Base-by-base conservation (phyloP, 2,888 invertebrate genomes). In the Psococerastis gibbosa region DNA sequence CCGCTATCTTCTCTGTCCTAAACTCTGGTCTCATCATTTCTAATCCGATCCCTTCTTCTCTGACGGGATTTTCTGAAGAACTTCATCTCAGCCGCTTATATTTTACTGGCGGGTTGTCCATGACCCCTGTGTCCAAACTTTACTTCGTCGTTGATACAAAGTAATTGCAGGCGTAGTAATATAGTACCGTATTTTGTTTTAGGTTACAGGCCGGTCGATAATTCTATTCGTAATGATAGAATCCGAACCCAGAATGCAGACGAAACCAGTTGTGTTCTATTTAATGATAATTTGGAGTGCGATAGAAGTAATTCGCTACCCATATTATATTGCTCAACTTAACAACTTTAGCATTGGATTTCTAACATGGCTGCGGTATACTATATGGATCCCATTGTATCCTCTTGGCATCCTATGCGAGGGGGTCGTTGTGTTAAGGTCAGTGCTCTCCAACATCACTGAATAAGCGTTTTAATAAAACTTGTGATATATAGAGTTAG, bases 311-410 rank as follows among this genome's bases (percentile, higher is more conserved):
- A 70, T 89, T 50, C 73, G 88, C 54, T 95, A 94, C 64, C 92
- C 92, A 0, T 95, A 79, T 62, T 95, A 95, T 63, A 77, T 92
- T 56, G 67, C 79, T 0, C 78, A 82, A 54, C 62, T 85, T 1
- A 71, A 85, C 54, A 76, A 82, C 46, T 73, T 71, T 20, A 75
- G 85, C 46, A 67, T 82, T 23, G 68, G 71, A 35, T 54, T 82
- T 2, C 60, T 95, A 6, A 92, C 88, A 0, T 95, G 94, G 94
- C 62, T 95, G 2, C 71, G 95, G 13, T 94, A 95, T 60, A 81
- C 85, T 0, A 69, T 88, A 45, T 97, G 94, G 94, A 85, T 95
- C 50, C 78, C 87, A 0, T 67, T 94, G 0, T 95, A 94, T 61
- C 95, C 95, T 0, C 57, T 91, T 32, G 94, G 92, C 4, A 76